phyloP scores from a whole-genome alignment of 2,797 vertebrate genomes.

The Notolepis coatsorum region DNA sequence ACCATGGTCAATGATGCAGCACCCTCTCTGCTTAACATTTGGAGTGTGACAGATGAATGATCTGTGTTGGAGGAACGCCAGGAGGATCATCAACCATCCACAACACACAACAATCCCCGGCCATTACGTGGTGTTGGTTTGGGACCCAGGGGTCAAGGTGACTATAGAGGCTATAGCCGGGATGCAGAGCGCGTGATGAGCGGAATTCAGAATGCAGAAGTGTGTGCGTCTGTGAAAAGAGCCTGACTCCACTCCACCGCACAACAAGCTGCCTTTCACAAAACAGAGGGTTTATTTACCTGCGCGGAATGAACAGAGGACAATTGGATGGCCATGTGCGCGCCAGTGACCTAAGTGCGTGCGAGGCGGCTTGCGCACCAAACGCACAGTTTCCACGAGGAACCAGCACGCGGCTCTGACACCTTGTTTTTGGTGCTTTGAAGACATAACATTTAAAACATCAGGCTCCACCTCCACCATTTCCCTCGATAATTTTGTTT shows the following conservation, averaged over 20 bases:
- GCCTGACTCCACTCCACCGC: constrained; percentile 27
- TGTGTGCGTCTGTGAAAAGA: too few species aligned
- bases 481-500: neutral
- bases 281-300: constrained; percentile 14
- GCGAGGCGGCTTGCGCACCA: neutral
- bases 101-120: too few species aligned
- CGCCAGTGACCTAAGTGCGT: constrained; percentile 19
- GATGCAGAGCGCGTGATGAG: constrained; percentile 18
- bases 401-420: constrained; percentile 4
- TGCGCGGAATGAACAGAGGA: constrained; percentile 31
- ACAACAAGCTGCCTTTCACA: constrained; percentile 23
- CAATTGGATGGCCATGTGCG: constrained; percentile 52
- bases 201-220: constrained; percentile 23
- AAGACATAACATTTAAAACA: neutral
- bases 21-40: constrained; percentile 1
- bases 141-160: constrained; percentile 14
- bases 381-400: constrained; percentile 7
- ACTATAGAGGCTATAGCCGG: constrained; percentile 19
- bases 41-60: constrained; percentile 7
- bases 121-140: constrained; percentile 42
- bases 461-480: neutral
- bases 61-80: constrained; percentile 19
- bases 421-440: neutral
- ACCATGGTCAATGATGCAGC: neutral
- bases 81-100: constrained; percentile 22